Evolutionary conservation across 2,888 invertebrate species (phyloP).

Genomic region (Ernsta delagoae): DNA sequence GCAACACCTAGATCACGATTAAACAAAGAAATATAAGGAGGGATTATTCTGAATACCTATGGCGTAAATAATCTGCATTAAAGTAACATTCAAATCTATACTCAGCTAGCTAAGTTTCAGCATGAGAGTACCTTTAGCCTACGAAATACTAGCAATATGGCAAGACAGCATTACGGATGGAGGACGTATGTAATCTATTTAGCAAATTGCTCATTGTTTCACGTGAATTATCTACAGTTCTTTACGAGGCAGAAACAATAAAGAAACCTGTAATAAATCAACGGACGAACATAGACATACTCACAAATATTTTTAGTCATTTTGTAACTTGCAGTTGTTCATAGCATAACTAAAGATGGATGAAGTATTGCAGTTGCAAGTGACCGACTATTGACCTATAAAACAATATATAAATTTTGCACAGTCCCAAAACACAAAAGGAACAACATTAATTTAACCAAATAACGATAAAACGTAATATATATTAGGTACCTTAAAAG

Average conservation of each 20-base stretch:
- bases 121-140: conserved; percentile 67
- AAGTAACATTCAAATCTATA: conserved; percentile 31
- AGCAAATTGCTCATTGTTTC: conserved; percentile 83
- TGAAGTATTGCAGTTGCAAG: conserved; percentile 40
- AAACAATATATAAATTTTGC: conserved; percentile 59
- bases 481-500: background rate
- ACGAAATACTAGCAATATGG: conserved; percentile 79
- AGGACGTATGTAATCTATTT: conserved; percentile 82
- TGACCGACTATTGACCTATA: conserved; percentile 24
- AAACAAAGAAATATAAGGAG: conserved; percentile 29
- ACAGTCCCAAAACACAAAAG: conserved; percentile 59
- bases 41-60: conserved; percentile 20
- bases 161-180: conserved; percentile 82
- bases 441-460: conserved; percentile 47
- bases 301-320: conserved; percentile 63
- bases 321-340: conserved; percentile 62
- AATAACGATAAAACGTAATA: conserved; percentile 1
- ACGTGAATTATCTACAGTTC: conserved; percentile 72
- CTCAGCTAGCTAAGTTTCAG: conserved; percentile 52
- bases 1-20: conserved; percentile 21
- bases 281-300: conserved; percentile 62
- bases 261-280: conserved; percentile 78
- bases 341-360: conserved; percentile 55
- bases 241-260: conserved; percentile 82
- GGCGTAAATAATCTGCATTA: conserved; percentile 18